Evolutionary conservation across 2,797 vertebrate genomes (phyloP).

Genomic region (Propithecus deckenii): DNA sequence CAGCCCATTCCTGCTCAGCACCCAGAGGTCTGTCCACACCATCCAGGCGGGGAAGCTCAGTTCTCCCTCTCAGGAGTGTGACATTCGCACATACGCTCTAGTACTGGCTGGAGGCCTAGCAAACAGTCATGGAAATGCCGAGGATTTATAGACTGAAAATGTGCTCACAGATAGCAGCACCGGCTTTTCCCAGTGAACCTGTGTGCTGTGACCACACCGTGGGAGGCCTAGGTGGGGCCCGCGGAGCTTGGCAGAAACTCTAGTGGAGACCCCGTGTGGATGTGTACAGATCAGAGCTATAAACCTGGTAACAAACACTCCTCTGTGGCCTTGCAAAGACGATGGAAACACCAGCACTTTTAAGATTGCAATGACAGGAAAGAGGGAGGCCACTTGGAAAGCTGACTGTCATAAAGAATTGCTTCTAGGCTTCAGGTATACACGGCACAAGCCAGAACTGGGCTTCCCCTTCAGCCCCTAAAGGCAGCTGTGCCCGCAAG

Average conservation of each 20-base stretch:
- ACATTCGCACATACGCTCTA: neutral
- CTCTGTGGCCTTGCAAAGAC: neutral
- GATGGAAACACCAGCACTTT: neutral
- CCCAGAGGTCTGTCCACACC: neutral
- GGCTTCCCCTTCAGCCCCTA: too few species aligned
- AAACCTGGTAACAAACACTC: constrained; percentile 21
- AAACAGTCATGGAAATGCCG: neutral
- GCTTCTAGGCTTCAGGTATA: neutral
- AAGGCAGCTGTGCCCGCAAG: neutral
- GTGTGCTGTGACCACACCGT: neutral
- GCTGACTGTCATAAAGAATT: neutral
- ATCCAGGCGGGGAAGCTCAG: neutral
- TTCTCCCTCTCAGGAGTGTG: neutral
- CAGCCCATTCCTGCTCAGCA: neutral
- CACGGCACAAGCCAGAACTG: neutral
- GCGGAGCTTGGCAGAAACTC: neutral
- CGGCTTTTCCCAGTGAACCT: constrained; percentile 1
- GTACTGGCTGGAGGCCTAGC: neutral
- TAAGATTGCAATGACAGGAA: neutral
- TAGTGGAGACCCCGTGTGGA: neutral
- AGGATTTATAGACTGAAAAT: constrained; percentile 48
- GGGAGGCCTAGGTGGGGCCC: neutral
- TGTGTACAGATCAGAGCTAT: neutral
- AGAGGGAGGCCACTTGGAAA: neutral
- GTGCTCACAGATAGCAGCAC: neutral